Evolutionary conservation across 2,113 vertebrate genomes (phyloP).

Genomic region (Oncorhynchus mykiss): DNA sequence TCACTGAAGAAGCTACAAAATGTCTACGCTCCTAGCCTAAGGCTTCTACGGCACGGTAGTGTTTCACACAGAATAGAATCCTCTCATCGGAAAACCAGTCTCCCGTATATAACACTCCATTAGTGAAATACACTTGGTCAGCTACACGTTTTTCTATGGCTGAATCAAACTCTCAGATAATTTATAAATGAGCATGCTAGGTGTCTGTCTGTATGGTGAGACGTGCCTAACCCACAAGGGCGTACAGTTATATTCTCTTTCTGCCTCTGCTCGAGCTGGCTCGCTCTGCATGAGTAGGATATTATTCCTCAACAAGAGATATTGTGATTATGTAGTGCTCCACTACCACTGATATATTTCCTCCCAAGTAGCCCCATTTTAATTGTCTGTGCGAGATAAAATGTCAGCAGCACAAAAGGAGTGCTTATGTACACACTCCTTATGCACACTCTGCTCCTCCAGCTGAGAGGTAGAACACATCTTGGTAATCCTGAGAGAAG

Average conservation of each 20-base stretch:
- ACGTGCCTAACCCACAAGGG: constrained; percentile 45
- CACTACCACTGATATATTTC: constrained; percentile 35
- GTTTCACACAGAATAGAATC: constrained; percentile 52
- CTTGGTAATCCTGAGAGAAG: constrained; percentile 12
- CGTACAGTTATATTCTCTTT: constrained; percentile 41
- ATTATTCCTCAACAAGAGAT: constrained; percentile 24
- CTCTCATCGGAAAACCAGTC: constrained; percentile 48
- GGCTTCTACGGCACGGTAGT: constrained; percentile 47
- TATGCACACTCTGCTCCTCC: constrained; percentile 3
- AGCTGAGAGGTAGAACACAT: background rate
- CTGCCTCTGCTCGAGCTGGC: constrained; percentile 17
- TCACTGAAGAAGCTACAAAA: constrained; percentile 51
- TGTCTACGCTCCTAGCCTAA: constrained; percentile 51
- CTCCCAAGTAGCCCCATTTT: constrained; percentile 12
- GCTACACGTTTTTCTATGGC: constrained; percentile 58
- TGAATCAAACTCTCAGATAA: constrained; percentile 73
- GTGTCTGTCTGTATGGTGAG: constrained; percentile 55
- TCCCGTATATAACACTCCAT: constrained; percentile 62
- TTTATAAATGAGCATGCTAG: constrained; percentile 75
- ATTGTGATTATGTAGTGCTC: constrained; percentile 41
- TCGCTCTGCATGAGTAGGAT: constrained; percentile 17
- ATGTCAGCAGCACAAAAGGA: constrained; percentile 10
- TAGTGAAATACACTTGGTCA: constrained; percentile 69
- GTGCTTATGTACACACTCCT: constrained; percentile 3
- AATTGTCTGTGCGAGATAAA: constrained; percentile 32